Evolutionary conservation across 2,888 invertebrate genomes (phyloP), one percentile per base, ranked within the genome.

Genomic region (Ochropleura plecta): DNA sequence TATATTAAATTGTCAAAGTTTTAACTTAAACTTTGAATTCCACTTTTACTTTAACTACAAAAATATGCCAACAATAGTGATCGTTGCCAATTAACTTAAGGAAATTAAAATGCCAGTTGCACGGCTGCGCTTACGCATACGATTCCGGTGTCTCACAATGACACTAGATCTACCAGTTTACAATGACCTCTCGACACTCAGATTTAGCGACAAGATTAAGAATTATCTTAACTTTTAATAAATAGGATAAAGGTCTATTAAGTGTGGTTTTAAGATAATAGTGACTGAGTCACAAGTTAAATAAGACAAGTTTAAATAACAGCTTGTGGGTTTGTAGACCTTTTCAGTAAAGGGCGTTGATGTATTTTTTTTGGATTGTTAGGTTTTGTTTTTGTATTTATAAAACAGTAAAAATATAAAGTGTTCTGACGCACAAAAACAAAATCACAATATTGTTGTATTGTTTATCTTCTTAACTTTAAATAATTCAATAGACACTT

Each of bases 41-140:
- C n/a, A 42, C 10, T 42, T 40, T 18, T 40, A 18, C 12, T 30
- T 30, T 2, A 60, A 18, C n/a, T 12, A n/a, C n/a, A 44, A 7
- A n/a, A 44, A 44, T 1, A n/a, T 42, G 14, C n/a, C 79, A 72
- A 72, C 57, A 59, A 46, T 64, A 40, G 59, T 12, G 4, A 59
- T 46, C 51, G 40, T 64, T 7, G 8, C 6, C 62, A 48, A 60
- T 14, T 5, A 64, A 59, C 30, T 16, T 79, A 49, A 65, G 49
- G 20, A 81, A 70, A 71, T 70, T 70, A 67, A 70, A 30, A 88
- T 85, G 79, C 49, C 73, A 87, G 71, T 87, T 78, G 78, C 74
- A 75, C 73, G 59, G 73, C 49, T 83, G 76, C 81, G 76, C 79
- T 71, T 73, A 75, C 73, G 66, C 70, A 70, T 67, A 66, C 59